phyloP scores from a whole-genome alignment of 2,888 invertebrate genomes.

The Julus scanicus region DNA sequence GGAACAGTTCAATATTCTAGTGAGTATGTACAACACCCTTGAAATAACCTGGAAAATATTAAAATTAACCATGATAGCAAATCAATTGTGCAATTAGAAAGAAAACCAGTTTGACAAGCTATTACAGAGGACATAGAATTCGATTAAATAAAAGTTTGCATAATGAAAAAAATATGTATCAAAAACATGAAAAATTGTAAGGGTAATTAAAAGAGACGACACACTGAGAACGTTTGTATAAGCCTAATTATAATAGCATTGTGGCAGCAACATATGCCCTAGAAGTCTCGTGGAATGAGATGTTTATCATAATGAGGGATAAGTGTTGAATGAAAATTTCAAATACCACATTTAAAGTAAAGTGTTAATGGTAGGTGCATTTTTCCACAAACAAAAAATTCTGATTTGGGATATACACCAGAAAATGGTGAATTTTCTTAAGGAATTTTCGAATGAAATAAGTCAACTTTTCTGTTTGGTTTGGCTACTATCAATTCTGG shows the following conservation, averaged over 20 bases:
- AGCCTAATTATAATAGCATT: background rate
- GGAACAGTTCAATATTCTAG: background rate
- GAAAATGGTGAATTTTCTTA: background rate
- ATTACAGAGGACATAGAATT: background rate
- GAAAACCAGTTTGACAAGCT: background rate
- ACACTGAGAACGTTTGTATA: slow-evolving; percentile 23
- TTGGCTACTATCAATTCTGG: no score
- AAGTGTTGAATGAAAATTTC: background rate
- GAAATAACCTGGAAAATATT: background rate
- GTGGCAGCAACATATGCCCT: background rate
- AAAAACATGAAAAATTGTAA: background rate
- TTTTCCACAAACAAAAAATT: background rate
- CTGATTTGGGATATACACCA: no score
- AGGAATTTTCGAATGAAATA: background rate
- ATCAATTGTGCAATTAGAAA: background rate
- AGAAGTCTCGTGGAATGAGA: background rate
- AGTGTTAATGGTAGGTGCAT: background rate
- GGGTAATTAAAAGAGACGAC: slow-evolving; percentile 18
- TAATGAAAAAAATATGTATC: slow-evolving; percentile 34
- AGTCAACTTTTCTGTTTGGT: no score
- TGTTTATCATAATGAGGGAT: background rate
- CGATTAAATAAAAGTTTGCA: background rate
- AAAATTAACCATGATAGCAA: background rate
- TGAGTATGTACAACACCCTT: background rate
- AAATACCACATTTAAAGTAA: background rate